Base-by-base conservation (phyloP, 2,797 vertebrate species). In the Tympanoctomys barrerae region DNA sequence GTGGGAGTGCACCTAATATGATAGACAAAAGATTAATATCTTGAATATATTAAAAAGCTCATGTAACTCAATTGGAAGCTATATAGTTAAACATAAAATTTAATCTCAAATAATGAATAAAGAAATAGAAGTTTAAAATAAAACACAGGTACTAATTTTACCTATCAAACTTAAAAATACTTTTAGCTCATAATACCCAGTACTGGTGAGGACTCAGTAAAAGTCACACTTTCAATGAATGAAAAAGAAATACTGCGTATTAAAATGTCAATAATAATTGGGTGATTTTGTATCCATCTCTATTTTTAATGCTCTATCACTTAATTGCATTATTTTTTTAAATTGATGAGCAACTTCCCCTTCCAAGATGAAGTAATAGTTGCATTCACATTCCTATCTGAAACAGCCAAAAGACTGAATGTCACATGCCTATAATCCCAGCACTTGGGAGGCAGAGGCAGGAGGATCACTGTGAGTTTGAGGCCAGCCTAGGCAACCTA, bases 91-190 rank as follows among this genome's bases (percentile, higher is more conserved):
- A 83, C 57, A 81, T 70, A 75, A 87, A 68, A 93, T 31, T 68
- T 64, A 52, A 73, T 46, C 24, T 70, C 9, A 62, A 54, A 52
- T 82, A 62, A 33, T 70, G 28, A 68, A 87, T 33, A 68, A 71
- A 62, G 14, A 85, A 83, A 75, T 33, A 3, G 57, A 59, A 26
- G n/a, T 88, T 84, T 89, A 68, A 93, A 93, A 83, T 61, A 66
- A 90, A 90, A 61, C 49, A 80, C 52, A 84, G 26, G 46, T 12
- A 42, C 4, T 39, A 73, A 73, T 61, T 88, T 78, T 81, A 59
- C 33, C 78, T 78, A 52, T 11, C 11, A 49, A 80, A 79, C 33
- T 73, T 64, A 28, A 16, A 82, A 90, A 71, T 14, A 54, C 59
- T 52, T 73, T 93, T 26, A 70, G 18, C 18, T 42, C 36, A 28